A percentile compares a stretch with the other conserved stretches of the same genome.
Evolutionary conservation across 2,888 invertebrate species (phyloP).

Genomic region (Patella ulyssiponensis): DNA sequence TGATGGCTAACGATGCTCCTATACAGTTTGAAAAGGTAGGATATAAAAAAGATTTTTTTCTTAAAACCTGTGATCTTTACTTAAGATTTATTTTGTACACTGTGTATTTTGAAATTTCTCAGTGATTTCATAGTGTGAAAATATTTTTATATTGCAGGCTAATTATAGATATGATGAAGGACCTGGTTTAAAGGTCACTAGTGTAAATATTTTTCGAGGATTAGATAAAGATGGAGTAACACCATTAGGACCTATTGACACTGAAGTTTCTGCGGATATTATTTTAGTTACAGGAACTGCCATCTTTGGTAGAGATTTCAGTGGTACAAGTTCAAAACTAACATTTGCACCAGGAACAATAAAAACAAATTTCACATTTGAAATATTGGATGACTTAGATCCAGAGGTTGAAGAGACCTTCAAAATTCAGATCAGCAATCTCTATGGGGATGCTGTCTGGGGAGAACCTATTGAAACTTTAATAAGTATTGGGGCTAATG

Average conservation of each 20-base stretch:
- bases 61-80: too few species aligned
- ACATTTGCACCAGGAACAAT: conserved; percentile 54
- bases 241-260: conserved; percentile 56
- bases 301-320: conserved; percentile 51
- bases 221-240: conserved; percentile 52
- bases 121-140: too few species aligned
- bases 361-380: conserved; percentile 47
- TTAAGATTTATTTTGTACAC: too few species aligned
- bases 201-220: conserved; percentile 58
- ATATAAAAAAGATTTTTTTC: neutral
- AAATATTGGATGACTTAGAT: conserved; percentile 58
- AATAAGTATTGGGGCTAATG: conserved; percentile 66
- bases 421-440: conserved; percentile 28
- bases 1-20: conserved; percentile 68
- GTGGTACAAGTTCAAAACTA: conserved; percentile 53
- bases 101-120: too few species aligned
- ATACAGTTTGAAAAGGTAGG: conserved; percentile 64
- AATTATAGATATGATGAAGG: conserved; percentile 62
- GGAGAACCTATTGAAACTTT: conserved; percentile 44
- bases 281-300: conserved; percentile 48
- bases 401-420: conserved; percentile 64
- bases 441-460: conserved; percentile 59
- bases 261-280: conserved; percentile 54
- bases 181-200: conserved; percentile 37
- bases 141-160: conserved; percentile 44